Conservation (phyloP, 1,140 invertebrate genomes). For the Bombus waltoni region DNA sequence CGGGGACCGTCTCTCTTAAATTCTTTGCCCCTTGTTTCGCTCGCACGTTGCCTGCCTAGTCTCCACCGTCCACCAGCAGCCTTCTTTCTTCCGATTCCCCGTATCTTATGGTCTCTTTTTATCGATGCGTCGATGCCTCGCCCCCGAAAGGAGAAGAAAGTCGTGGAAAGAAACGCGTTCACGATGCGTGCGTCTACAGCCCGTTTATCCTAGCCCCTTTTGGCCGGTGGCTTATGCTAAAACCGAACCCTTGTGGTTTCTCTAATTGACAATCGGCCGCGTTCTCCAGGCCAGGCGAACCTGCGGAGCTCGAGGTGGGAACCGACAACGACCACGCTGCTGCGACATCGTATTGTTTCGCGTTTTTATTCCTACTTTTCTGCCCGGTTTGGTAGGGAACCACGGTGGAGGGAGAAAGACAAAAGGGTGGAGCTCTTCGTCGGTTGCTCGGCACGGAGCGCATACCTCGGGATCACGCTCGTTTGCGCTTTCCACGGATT, state of each 20-base stretch:
- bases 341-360: constrained; percentile 78
- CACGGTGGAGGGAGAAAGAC: neutral
- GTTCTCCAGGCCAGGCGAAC: constrained; percentile 21
- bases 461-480: constrained; percentile 42
- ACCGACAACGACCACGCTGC: constrained; percentile 69
- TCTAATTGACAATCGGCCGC: constrained; percentile 76
- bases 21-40: constrained; percentile 66
- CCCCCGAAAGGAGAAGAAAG: neutral
- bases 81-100: constrained; percentile 29
- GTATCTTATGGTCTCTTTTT: neutral
- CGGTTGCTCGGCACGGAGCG: neutral
- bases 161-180: neutral
- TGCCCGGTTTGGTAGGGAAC: neutral
- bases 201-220: constrained; percentile 29
- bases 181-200: constrained; percentile 4
- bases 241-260: constrained; percentile 62
- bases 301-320: constrained; percentile 71
- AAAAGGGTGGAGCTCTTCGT: neutral
- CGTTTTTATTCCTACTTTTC: constrained; percentile 70
- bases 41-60: neutral
- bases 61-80: neutral
- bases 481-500: constrained; percentile 36
- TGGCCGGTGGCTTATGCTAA: constrained; percentile 71
- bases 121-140: neutral
- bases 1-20: constrained; percentile 59